These are phyloP conservation scores for Dicyrtoma fusca DNA, from an alignment of 2,888 invertebrate genomes.

Conservation along the genomic window DNA sequence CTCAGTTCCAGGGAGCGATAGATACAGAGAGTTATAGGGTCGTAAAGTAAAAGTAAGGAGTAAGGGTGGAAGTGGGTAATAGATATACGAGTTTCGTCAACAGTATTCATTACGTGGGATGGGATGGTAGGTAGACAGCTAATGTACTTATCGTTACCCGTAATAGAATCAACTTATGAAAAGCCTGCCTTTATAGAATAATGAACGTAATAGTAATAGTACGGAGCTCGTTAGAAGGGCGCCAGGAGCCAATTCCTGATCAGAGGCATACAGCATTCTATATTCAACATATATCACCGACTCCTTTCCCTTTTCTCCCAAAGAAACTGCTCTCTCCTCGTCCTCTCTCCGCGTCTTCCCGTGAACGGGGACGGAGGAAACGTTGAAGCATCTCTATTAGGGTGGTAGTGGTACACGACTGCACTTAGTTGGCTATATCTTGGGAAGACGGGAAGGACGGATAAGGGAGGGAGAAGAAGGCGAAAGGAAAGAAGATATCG, in stretches of 20 bases:
- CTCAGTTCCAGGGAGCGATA: too few species aligned
- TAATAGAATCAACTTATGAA: constrained; percentile 24
- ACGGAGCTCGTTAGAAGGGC: constrained; percentile 24
- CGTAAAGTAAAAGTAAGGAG: too few species aligned
- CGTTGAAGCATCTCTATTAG: not conserved
- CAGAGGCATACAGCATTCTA: not conserved
- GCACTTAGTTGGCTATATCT: too few species aligned
- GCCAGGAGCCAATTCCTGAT: constrained; percentile 28
- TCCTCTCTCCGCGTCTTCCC: not conserved
- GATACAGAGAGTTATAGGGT: too few species aligned
- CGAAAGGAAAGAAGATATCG: constrained; percentile 8
- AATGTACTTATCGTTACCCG: constrained; percentile 21
- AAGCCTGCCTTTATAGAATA: not conserved
- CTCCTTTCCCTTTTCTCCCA: not conserved
- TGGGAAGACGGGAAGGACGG: too few species aligned
- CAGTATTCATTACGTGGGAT: constrained; percentile 5
- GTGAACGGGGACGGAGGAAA: not conserved
- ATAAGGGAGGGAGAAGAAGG: not conserved
- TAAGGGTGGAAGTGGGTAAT: not conserved
- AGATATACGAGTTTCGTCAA: not conserved
- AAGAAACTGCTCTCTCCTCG: not conserved
- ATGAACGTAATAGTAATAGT: not conserved
- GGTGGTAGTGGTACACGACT: too few species aligned
- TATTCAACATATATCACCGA: not conserved
- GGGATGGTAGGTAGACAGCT: not conserved